Conservation (phyloP, 1,140 invertebrate genomes). For the Planococcus citri region DNA sequence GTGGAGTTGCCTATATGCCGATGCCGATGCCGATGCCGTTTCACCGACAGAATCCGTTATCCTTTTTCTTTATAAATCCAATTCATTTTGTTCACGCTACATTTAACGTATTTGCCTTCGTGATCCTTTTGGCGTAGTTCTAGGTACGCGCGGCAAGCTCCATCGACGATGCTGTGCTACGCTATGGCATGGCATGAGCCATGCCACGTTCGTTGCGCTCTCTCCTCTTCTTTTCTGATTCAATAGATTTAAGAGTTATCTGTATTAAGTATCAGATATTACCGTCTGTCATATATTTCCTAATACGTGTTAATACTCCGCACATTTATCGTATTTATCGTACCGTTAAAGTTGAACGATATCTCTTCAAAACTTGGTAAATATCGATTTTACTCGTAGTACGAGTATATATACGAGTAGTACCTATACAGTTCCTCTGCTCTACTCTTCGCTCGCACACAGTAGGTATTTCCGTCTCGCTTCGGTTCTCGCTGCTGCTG, state of each 20-base stretch:
- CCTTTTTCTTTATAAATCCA: constrained; percentile 17
- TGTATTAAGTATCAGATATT: constrained; percentile 16
- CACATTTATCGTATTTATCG: constrained; percentile 9
- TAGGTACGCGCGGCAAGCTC: not conserved
- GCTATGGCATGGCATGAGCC: not conserved
- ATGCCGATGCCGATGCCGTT: no score
- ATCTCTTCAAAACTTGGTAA: not conserved
- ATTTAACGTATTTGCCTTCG: constrained; percentile 16
- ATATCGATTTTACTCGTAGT: not conserved
- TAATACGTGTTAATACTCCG: constrained; percentile 16
- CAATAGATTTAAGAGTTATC: constrained; percentile 9
- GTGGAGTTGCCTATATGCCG: no score
- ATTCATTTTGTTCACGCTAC: constrained; percentile 17
- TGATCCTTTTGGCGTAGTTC: constrained; percentile 1
- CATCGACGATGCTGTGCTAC: not conserved
- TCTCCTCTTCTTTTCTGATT: constrained; percentile 12
- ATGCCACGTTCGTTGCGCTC: not conserved
- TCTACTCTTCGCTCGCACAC: no score
- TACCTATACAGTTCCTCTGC: no score
- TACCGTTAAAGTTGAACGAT: constrained; percentile 10
- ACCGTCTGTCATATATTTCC: constrained; percentile 15
- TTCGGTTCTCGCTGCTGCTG: no score
- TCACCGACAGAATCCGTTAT: constrained; percentile 10
- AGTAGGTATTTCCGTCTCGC: no score
- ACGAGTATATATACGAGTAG: no score